These are phyloP conservation scores for Apogon hyalosoma DNA, from an alignment of 2,797 vertebrate genomes.

Conservation along the genomic window DNA sequence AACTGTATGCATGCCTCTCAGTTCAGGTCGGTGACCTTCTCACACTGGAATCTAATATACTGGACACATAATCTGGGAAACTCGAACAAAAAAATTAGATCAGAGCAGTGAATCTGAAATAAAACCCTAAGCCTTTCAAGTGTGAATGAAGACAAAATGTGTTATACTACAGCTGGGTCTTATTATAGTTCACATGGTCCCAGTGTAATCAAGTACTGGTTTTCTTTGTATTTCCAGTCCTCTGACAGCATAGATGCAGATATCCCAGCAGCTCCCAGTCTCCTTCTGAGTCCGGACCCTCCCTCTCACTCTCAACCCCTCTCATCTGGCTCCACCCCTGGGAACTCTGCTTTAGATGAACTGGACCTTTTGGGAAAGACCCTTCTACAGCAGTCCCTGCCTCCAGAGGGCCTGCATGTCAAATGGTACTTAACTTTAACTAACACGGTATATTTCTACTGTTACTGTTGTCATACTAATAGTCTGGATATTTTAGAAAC, in stretches of 20 bases:
- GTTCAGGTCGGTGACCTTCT: too few species aligned
- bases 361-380: slow-evolving; percentile 94
- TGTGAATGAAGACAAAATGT: too few species aligned
- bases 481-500: not conserved
- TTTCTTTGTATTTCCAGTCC: slow-evolving; percentile 81
- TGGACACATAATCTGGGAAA: too few species aligned
- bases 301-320: slow-evolving; percentile 45
- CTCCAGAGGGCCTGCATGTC: slow-evolving; percentile 92
- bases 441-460: too few species aligned
- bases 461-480: too few species aligned
- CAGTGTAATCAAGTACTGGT: not conserved
- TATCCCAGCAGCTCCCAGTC: slow-evolving; percentile 66
- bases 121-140: too few species aligned
- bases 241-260: slow-evolving; percentile 88
- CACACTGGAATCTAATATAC: too few species aligned
- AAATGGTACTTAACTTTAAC: slow-evolving; percentile 86
- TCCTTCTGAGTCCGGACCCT: slow-evolving; percentile 76
- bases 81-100: too few species aligned
- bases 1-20: too few species aligned
- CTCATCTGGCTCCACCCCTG: slow-evolving; percentile 48
- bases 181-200: not conserved
- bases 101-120: too few species aligned
- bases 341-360: slow-evolving; percentile 86
- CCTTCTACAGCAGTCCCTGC: slow-evolving; percentile 93
- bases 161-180: not conserved